Evolutionary conservation across 2,113 vertebrate genomes (phyloP), one percentile per base, ranked within the genome.

Genomic region (Sinosuthora webbiana): DNA sequence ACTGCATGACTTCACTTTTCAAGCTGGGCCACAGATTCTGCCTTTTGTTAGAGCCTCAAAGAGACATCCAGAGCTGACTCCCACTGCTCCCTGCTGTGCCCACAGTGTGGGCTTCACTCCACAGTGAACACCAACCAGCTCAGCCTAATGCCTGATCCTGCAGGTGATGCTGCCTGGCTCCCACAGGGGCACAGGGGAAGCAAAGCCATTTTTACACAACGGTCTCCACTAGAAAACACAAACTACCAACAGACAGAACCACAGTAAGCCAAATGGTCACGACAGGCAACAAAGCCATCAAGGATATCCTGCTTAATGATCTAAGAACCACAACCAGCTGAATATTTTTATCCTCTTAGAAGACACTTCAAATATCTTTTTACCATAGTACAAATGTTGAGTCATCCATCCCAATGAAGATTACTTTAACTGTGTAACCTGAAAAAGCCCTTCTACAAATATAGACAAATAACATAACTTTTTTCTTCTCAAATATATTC

Each of bases 1-100:
- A 71, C 23, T 0, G 0, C 7, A 31, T 14, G 24, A 75, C 44
- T 28, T n/a, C 7, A 24, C 21, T 31, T 57, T 53, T 76, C 16
- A 53, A 85, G 37, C 5, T n/a, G 55, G 42, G 31, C 63, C 68
- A 65, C 1, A 49, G 28, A 49, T 31, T 22, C 31, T 88, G 37
- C 35, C 17, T 52, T 87, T 78, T 15, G 59, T 15, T 9, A 76
- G 53, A 71, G 55, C 33, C 44, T 42, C 53, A 49, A 12, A 67
- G 39, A 62, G 30, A 67, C 33, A 65, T 3, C 24, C 56, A 59
- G 87, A 82, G 10, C 23, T 1, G 13, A 55, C 10, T 75, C 18
- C 27, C 27, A 45, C 22, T 7, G 4, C 4, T 77, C 7, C 30
- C 25, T 35, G 22, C 30, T 9, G 22, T 15, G 33, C n/a, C n/a